Percentiles rank a stretch among this genome's conserved stretches.
phyloP scores from a whole-genome alignment of 2,888 invertebrate species.

The Tanytarsus gracilentus region DNA sequence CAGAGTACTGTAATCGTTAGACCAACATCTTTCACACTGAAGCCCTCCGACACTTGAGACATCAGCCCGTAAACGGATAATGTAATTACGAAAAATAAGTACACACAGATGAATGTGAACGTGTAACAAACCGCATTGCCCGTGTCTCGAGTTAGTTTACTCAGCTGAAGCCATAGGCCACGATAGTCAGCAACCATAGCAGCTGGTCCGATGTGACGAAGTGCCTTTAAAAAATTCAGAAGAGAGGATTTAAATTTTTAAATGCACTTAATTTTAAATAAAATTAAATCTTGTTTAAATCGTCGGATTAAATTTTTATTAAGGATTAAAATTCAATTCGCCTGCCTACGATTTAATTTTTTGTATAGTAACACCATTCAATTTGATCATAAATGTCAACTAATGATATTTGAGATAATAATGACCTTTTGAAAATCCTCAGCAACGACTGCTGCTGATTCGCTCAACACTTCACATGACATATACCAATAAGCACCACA shows the following conservation, averaged over 20 bases:
- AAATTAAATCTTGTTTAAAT: too few species aligned
- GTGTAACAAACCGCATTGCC: conserved; percentile 61
- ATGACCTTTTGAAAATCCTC: conserved; percentile 53
- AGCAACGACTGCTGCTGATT: conserved; percentile 55
- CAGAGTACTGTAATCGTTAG: conserved; percentile 57
- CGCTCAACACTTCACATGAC: conserved; percentile 55
- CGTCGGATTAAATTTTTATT: too few species aligned
- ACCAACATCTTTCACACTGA: conserved; percentile 63
- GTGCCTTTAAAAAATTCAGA: conserved; percentile 42
- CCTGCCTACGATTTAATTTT: too few species aligned
- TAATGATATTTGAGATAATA: neutral
- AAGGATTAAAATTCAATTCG: too few species aligned
- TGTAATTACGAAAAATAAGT: conserved; percentile 62
- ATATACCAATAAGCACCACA: conserved; percentile 65
- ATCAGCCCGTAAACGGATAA: conserved; percentile 64
- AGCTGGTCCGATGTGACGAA: conserved; percentile 59
- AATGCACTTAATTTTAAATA: too few species aligned
- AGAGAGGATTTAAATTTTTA: too few species aligned
- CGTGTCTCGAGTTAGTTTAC: conserved; percentile 56
- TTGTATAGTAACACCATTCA: too few species aligned
- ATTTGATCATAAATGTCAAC: too few species aligned
- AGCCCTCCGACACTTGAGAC: conserved; percentile 62
- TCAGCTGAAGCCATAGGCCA: conserved; percentile 60
- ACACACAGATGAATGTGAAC: conserved; percentile 57
- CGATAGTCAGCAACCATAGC: conserved; percentile 61